These are phyloP conservation scores for Dryomyza anilis DNA, from an alignment of 2,888 invertebrate genomes.

Conservation along the genomic window DNA sequence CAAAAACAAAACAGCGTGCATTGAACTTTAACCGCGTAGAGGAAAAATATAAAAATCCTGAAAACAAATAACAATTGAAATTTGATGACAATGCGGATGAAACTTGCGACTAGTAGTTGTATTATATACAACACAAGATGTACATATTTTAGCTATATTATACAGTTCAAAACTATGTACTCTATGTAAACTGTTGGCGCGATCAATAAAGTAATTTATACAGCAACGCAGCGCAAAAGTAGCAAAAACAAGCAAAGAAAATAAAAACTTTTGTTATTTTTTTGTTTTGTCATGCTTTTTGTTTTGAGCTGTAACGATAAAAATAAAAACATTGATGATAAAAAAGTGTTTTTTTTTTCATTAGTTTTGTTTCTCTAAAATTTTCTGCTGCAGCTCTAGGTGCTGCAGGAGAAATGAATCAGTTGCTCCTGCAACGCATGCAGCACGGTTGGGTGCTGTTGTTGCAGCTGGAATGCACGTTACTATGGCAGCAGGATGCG, in stretches of 20 bases:
- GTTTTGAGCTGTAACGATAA: no score
- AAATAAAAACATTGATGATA: no score
- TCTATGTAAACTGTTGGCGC: background rate
- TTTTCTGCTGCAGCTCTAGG: constrained; percentile 23
- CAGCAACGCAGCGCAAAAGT: background rate
- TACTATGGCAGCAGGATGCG: constrained; percentile 19
- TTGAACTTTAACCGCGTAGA: constrained; percentile 18
- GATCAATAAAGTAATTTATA: constrained; percentile 25
- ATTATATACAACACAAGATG: background rate
- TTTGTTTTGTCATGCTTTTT: no score
- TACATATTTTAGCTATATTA: background rate
- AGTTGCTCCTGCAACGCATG: background rate
- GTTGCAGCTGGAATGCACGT: constrained; percentile 13
- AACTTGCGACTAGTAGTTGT: background rate
- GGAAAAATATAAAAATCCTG: background rate
- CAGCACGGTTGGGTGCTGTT: background rate
- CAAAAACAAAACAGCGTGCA: no score
- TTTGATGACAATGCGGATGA: constrained; percentile 13
- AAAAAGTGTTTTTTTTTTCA: no score
- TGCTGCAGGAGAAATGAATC: constrained; percentile 48
- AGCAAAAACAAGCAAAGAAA: no score
- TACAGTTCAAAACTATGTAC: background rate
- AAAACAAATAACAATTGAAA: constrained; percentile 8
- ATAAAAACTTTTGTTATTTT: no score
- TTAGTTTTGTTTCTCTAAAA: no score